A percentile compares a stretch with the other conserved stretches of the same genome.
These are phyloP conservation scores for Drosophila jambulina DNA, from an alignment of 1,140 invertebrate genomes.

Conservation along the genomic window DNA sequence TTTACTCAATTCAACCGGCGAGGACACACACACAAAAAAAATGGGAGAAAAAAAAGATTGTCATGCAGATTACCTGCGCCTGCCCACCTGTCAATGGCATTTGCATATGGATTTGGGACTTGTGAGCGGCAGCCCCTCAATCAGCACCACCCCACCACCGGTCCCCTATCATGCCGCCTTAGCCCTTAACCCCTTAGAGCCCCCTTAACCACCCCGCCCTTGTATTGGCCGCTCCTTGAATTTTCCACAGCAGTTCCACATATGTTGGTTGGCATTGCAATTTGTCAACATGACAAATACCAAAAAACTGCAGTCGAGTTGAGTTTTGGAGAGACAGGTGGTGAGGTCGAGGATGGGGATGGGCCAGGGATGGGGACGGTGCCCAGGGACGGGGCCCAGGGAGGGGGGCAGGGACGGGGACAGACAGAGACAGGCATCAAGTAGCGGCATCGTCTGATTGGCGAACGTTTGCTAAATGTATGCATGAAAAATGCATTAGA, in stretches of 20 bases:
- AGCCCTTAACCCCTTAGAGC: slow-evolving; percentile 6
- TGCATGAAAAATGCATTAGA: slow-evolving; percentile 80
- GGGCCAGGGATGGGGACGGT: too few relatives aligned
- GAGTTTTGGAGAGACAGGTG: slow-evolving; percentile 33
- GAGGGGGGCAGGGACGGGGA: neutral
- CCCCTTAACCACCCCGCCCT: neutral
- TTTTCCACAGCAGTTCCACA: slow-evolving; percentile 32
- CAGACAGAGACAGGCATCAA: slow-evolving; percentile 41
- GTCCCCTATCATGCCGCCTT: neutral
- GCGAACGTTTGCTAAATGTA: slow-evolving; percentile 75
- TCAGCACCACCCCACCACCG: slow-evolving; percentile 8
- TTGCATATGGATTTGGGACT: slow-evolving; percentile 70
- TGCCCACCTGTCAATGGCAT: slow-evolving; percentile 62
- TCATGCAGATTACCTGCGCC: slow-evolving; percentile 71
- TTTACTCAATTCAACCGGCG: slow-evolving; percentile 16
- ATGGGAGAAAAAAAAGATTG: slow-evolving; percentile 43
- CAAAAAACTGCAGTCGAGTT: slow-evolving; percentile 47
- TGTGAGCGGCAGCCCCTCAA: slow-evolving; percentile 44
- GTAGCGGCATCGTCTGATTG: slow-evolving; percentile 68
- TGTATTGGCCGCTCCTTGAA: slow-evolving; percentile 10
- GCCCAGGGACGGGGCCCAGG: neutral
- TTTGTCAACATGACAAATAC: slow-evolving; percentile 74
- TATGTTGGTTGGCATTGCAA: slow-evolving; percentile 57
- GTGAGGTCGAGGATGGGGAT: neutral
- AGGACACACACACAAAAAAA: slow-evolving; percentile 21